phyloP scores from a whole-genome alignment of 2,113 vertebrate genomes.

The Globicephala melas region DNA sequence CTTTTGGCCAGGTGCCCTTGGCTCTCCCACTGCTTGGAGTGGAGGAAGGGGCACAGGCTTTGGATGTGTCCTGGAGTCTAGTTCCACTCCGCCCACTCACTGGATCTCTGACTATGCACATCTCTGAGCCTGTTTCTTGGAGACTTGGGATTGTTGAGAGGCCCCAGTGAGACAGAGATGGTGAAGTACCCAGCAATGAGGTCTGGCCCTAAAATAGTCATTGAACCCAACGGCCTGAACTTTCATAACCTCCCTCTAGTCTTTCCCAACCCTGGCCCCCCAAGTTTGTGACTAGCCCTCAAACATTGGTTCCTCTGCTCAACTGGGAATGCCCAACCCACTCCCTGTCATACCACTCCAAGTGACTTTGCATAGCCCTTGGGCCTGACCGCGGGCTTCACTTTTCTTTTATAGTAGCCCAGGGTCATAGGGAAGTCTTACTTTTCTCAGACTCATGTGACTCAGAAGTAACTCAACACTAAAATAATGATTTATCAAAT shows the following conservation, averaged over 20 bases:
- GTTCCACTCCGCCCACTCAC: neutral
- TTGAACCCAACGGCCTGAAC: neutral
- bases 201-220: neutral
- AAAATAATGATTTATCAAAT: neutral
- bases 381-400: neutral
- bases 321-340: neutral
- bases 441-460: neutral
- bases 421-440: neutral
- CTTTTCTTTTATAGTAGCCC: neutral
- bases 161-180: neutral
- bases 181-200: neutral
- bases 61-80: neutral
- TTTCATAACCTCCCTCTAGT: neutral
- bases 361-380: neutral
- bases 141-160: neutral
- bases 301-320: neutral
- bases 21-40: neutral
- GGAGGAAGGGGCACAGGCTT: neutral
- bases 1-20: neutral
- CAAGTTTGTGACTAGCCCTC: neutral
- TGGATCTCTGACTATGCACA: neutral
- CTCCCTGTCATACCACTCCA: neutral
- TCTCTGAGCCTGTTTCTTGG: neutral
- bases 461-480: neutral
- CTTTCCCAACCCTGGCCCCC: neutral